These are phyloP conservation scores for Aphidius colemani DNA, from an alignment of 2,888 invertebrate species.

Conservation along the genomic window DNA sequence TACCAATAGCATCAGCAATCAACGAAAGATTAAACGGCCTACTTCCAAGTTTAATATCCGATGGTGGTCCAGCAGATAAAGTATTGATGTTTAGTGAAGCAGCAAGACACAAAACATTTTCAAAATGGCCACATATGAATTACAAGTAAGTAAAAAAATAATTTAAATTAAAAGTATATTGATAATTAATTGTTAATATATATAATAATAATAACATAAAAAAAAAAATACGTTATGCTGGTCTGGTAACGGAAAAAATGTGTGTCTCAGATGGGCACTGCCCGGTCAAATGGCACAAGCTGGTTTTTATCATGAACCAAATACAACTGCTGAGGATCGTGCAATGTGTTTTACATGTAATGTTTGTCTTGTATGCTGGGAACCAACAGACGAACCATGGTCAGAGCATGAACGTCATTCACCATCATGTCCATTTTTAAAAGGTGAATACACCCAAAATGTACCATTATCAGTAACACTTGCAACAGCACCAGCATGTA, in stretches of 20 bases:
- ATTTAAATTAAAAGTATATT: constrained; percentile 9
- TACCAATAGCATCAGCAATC: constrained; percentile 88
- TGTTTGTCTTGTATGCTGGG: constrained; percentile 95
- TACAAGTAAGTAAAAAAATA: constrained; percentile 73
- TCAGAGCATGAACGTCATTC: constrained; percentile 95
- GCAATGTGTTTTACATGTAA: constrained; percentile 96
- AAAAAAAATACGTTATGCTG: constrained; percentile 12
- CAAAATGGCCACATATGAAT: constrained; percentile 95
- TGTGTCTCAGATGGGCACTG: constrained; percentile 79
- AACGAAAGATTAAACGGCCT: constrained; percentile 84
- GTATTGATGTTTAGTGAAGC: constrained; percentile 90
- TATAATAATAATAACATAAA: constrained; percentile 7
- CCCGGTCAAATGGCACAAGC: constrained; percentile 97
- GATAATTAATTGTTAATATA: constrained; percentile 16
- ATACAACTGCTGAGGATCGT: constrained; percentile 86
- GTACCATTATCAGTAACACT: constrained; percentile 77
- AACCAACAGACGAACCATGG: constrained; percentile 96
- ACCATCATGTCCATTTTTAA: constrained; percentile 89
- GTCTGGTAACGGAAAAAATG: constrained; percentile 24
- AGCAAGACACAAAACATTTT: constrained; percentile 87
- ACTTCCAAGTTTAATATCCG: constrained; percentile 64
- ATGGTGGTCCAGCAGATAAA: constrained; percentile 62
- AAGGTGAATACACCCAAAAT: constrained; percentile 94
- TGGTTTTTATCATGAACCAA: constrained; percentile 94
- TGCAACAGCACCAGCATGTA: constrained; percentile 61